Base-by-base conservation (phyloP, 2,113 vertebrate genomes). In the Xyrauchen texanus region DNA sequence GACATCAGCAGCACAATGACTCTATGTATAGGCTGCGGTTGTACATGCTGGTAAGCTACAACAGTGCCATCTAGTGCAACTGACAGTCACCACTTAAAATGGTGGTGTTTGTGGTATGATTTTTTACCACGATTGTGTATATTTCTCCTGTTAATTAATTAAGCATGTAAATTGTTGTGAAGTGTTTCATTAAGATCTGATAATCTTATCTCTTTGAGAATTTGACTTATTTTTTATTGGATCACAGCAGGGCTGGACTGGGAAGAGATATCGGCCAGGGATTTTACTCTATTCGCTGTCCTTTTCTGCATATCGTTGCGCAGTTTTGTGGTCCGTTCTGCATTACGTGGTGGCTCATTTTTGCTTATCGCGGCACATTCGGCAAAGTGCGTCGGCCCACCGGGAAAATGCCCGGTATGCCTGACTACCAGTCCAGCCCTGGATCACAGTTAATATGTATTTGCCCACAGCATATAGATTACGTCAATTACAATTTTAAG, bases 31-130 rank as follows among this genome's bases (percentile, higher is more conserved):
- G 69, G 15, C 11, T 8, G n/a, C 4, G 9, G 34, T 7, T 68
- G 52, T 15, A 1, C 8, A 46, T 21, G 73, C 58, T 65, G 76
- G 42, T 51, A 77, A 83, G 88, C 77, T 87, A 77, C 89, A 84
- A 85, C 79, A 92, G 15, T 93, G 92, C 90, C 92, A 91, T 87
- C 92, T 90, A 89, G 88, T 87, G 92, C 72, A 73, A n/a, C 0
- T n/a, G 34, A 0, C 13, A 44, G 2, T 61, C 58, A 45, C 60
- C 10, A 68, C 52, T 83, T 13, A 61, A 72, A 85, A 68, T 5
- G 42, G 66, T 51, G 42, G 15, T 21, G 34, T 51, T 9, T 8
- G 16, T n/a, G 12, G 11, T 13, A 34, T 68, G 7, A 2, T 42
- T 52, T 70, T 52, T 42, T 66, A 51, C 34, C 51, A 21, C 63